Conservation (phyloP, 2,888 invertebrate species). For the Habrosyne pyritoides region DNA sequence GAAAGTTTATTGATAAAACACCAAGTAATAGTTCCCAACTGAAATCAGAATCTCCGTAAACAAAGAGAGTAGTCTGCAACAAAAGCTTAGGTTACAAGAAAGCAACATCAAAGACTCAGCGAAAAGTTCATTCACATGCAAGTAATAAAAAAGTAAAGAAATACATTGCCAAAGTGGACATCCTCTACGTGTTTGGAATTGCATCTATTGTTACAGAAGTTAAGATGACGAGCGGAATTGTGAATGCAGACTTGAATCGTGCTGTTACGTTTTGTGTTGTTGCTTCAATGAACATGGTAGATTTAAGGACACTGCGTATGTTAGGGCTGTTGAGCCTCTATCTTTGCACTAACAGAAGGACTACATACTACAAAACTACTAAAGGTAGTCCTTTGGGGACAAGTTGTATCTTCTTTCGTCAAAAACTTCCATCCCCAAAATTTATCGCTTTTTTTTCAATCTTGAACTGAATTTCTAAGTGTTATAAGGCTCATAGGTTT, state of each 20-base stretch:
- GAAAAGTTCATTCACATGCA: slow-evolving; percentile 35
- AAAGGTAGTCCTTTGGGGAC: no score
- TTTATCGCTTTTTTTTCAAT: no score
- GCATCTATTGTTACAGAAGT: slow-evolving; percentile 6
- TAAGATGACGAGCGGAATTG: slow-evolving; percentile 10
- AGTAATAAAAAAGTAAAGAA: slow-evolving; percentile 18
- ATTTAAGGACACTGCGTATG: not conserved
- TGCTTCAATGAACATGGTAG: not conserved
- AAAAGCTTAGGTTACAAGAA: not conserved
- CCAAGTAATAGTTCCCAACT: no score
- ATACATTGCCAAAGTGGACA: slow-evolving; percentile 5
- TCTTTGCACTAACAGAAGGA: no score
- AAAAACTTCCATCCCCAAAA: no score
- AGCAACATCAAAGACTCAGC: not conserved
- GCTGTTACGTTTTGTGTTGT: slow-evolving; percentile 2
- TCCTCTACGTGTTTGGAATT: slow-evolving; percentile 8
- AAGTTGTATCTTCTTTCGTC: no score
- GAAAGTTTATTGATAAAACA: no score
- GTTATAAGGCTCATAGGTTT: no score
- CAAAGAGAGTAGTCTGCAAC: not conserved
- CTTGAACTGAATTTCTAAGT: no score
- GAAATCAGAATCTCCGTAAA: no score
- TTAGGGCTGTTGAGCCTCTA: slow-evolving; percentile 1
- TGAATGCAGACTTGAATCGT: slow-evolving; percentile 6
- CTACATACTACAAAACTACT: no score